These are phyloP conservation scores for Adelphocoris suturalis DNA, from an alignment of 2,888 invertebrate genomes.

Conservation along the genomic window DNA sequence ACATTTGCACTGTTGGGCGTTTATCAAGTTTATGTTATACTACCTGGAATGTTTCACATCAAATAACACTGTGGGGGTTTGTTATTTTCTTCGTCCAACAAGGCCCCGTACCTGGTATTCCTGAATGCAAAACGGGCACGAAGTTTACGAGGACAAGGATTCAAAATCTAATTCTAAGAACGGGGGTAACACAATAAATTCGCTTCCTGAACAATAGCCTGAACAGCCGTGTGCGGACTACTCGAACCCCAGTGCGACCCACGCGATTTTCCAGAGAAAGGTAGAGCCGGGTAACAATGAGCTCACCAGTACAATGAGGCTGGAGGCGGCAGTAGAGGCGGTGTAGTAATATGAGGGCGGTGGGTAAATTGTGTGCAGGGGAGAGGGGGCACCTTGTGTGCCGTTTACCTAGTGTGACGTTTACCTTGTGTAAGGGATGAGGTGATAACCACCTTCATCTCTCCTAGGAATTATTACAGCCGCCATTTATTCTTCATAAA, in stretches of 20 bases:
- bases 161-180: neutral
- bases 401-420: too few relatives aligned
- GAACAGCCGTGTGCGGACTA: neutral
- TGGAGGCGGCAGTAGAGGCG: neutral
- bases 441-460: too few relatives aligned
- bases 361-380: neutral
- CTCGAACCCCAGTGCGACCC: neutral
- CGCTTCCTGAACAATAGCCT: neutral
- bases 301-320: neutral
- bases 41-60: too few relatives aligned
- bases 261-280: neutral
- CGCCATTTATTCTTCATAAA: too few relatives aligned
- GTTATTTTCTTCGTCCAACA: too few relatives aligned
- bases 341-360: neutral
- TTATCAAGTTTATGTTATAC: too few relatives aligned
- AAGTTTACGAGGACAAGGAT: neutral
- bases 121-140: neutral
- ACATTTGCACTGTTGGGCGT: too few relatives aligned
- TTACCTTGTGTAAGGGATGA: too few relatives aligned
- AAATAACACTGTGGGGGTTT: too few relatives aligned
- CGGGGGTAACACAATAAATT: conserved; percentile 7
- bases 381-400: too few relatives aligned
- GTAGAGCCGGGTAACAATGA: neutral
- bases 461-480: too few relatives aligned
- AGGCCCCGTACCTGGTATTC: too few relatives aligned